Evolutionary conservation across 2,888 invertebrate species (phyloP).

Genomic region (Drosophila basisetae): DNA sequence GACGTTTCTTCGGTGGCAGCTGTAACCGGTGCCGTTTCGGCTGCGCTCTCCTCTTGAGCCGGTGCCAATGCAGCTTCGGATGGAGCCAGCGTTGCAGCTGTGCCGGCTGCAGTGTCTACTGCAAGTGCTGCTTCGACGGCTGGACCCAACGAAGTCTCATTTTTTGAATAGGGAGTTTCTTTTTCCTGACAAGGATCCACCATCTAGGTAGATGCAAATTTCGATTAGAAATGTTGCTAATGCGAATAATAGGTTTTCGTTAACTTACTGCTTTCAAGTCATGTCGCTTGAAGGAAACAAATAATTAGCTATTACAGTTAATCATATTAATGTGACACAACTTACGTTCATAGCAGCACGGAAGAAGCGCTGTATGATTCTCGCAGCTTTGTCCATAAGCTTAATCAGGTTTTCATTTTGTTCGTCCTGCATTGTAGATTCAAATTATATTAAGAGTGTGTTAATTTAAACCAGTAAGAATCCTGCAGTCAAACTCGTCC

Average conservation of each 20-base stretch:
- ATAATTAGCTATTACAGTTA: background rate
- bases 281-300: slow-evolving; percentile 27
- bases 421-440: slow-evolving; percentile 21
- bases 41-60: background rate
- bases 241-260: too few relatives aligned
- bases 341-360: slow-evolving; percentile 44
- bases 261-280: slow-evolving; percentile 45
- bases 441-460: background rate
- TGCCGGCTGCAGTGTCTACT: background rate
- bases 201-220: slow-evolving; percentile 4
- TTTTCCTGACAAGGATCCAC: slow-evolving; percentile 41
- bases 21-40: background rate
- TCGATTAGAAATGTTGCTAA: background rate
- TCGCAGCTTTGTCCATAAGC: slow-evolving; percentile 47
- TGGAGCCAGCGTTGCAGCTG: background rate
- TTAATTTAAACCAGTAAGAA: background rate
- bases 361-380: slow-evolving; percentile 69
- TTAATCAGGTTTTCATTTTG: slow-evolving; percentile 28
- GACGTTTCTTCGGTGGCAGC: background rate
- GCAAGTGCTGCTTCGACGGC: background rate
- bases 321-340: background rate
- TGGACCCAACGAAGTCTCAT: background rate
- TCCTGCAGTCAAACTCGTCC: background rate
- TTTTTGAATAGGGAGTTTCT: slow-evolving; percentile 31
- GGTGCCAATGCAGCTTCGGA: background rate